phyloP scores from a whole-genome alignment of 2,888 invertebrate species.

The Callosobruchus maculatus region DNA sequence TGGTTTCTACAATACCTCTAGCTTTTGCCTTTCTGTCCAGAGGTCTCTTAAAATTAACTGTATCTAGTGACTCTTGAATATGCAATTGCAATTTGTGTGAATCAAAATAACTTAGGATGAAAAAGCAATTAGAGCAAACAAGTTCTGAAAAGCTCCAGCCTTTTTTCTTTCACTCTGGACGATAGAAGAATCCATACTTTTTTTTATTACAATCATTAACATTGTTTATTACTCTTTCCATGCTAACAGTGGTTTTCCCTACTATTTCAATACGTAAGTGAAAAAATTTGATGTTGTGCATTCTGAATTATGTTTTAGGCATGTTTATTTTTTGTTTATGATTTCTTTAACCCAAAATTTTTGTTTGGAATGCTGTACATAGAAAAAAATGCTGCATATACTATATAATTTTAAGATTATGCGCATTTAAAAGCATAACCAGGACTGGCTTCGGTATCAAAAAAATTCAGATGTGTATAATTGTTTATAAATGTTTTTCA shows the following conservation, averaged over 20 bases:
- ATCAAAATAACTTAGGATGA: too few relatives aligned
- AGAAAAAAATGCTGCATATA: constrained; percentile 1
- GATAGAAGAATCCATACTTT: background rate
- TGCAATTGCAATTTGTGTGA: too few relatives aligned
- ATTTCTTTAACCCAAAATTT: constrained; percentile 11
- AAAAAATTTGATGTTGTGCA: background rate
- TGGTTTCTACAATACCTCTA: too few relatives aligned
- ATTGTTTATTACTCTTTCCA: constrained; percentile 33
- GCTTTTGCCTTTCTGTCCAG: too few relatives aligned
- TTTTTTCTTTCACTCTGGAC: too few relatives aligned
- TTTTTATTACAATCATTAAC: constrained; percentile 1
- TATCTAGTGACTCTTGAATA: too few relatives aligned
- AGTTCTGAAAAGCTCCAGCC: too few relatives aligned
- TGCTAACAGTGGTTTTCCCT: constrained; percentile 39
- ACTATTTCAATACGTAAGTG: constrained; percentile 37
- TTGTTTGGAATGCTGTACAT: background rate
- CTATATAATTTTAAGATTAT: background rate
- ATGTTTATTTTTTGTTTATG: background rate
- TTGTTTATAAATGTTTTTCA: too few relatives aligned
- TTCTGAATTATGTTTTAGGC: constrained; percentile 8
- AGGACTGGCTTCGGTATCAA: background rate
- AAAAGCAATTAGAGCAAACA: too few relatives aligned
- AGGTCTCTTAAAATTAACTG: too few relatives aligned
- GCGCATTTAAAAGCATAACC: background rate
- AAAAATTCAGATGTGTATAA: background rate